Evolutionary conservation across 2,888 invertebrate species (phyloP), one percentile per base, ranked within the genome.

Genomic region (Athrips mouffetella): DNA sequence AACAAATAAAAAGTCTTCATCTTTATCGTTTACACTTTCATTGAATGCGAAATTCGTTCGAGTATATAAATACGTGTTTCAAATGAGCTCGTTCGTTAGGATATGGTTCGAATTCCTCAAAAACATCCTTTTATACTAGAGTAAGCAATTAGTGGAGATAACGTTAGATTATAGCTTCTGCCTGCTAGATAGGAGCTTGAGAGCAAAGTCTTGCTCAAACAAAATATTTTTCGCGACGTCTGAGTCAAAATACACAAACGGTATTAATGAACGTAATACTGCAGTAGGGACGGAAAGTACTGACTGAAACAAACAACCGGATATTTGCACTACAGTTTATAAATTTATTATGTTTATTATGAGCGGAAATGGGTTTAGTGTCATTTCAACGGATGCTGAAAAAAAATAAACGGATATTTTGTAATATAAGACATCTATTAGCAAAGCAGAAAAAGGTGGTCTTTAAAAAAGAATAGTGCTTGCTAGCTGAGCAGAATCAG

Each of bases 81-180:
- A 73, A 74, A 70, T 65, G 76, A 80, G 76, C 76, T 85, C 83
- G 86, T 84, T 84, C 86, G 86, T 81, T 73, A 63, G 57, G 67
- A 70, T 78, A 67, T 76, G 71, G 65, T 62, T 58, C 54, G 59
- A 66, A 72, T 67, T 69, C 60, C 56, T 54, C 49, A 57, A 58
- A 57, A 52, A 55, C 53, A 65, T 66, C 73, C 78, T 87, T 86
- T 77, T 88, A 88, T 88, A 87, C 76, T 64, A 56, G 51, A 55
- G 50, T 62, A 54, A 63, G 72, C 67, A 82, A 85, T 86, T 84
- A 83, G 69, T 59, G 54, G 48, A 80, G 88, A 88, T 87, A 88
- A 87, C 70, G 66, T 68, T 62, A 80, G 86, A 87, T 87, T 85
- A 84, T 74, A 65, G 65, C 72, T 76, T 60, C 73, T 75, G 67